A percentile compares a stretch with the other conserved stretches of the same genome.
Conservation (phyloP, 2,113 vertebrate species). For the Lepisosteus oculatus region DNA sequence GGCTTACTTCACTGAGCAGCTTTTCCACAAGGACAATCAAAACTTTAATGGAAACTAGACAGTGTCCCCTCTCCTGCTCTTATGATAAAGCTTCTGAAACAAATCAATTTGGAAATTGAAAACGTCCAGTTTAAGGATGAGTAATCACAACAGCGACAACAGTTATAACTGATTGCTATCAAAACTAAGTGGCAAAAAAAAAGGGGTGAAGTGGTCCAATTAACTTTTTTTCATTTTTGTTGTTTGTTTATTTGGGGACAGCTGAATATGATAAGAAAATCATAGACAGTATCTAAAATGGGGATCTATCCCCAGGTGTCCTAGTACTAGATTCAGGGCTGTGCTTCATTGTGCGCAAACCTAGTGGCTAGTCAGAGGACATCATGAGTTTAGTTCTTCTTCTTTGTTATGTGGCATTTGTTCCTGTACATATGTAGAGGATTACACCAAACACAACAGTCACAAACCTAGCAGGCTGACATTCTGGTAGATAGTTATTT, state of each 20-base stretch:
- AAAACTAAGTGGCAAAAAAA: conserved; percentile 35
- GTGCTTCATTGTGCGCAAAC: conserved; percentile 34
- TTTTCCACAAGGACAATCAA: conserved; percentile 50
- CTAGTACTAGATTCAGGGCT: conserved; percentile 57
- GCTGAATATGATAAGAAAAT: conserved; percentile 74
- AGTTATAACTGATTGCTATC: conserved; percentile 66
- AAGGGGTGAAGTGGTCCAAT: conserved; percentile 41
- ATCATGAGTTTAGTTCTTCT: too few relatives aligned
- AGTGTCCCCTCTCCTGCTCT: conserved; percentile 26
- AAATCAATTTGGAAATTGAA: conserved; percentile 65
- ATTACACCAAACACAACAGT: too few relatives aligned
- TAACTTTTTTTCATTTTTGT: conserved; percentile 22
- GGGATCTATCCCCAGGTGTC: conserved; percentile 68
- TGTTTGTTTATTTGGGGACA: conserved; percentile 68
- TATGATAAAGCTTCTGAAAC: conserved; percentile 53
- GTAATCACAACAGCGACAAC: conserved; percentile 50
- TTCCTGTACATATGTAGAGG: too few relatives aligned
- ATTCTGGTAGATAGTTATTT: too few relatives aligned
- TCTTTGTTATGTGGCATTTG: too few relatives aligned
- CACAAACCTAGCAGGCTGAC: too few relatives aligned
- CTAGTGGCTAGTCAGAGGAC: conserved; percentile 18
- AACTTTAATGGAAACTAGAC: conserved; percentile 51
- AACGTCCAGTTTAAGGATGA: conserved; percentile 51
- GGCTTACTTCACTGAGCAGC: conserved; percentile 36
- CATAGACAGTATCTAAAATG: conserved; percentile 68